These are phyloP conservation scores for Cladorhizidae sp. DNA, from an alignment of 37 sponge, comb jelly and placozoan genomes.

Conservation along the genomic window DNA sequence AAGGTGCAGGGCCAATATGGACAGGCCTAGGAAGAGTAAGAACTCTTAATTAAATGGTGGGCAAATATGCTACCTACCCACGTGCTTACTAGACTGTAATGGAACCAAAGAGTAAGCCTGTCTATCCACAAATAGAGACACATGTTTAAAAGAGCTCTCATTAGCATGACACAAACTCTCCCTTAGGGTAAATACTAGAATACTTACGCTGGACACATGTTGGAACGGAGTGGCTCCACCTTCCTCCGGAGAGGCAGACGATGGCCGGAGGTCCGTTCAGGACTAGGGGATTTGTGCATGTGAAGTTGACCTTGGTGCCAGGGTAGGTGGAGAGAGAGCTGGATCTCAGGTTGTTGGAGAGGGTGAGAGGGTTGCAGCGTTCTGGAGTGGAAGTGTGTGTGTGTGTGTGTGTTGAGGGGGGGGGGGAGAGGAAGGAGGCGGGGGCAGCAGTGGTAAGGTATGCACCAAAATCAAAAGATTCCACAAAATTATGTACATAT, in stretches of 20 bases:
- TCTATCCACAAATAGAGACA: neutral
- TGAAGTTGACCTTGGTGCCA: conserved; percentile 12
- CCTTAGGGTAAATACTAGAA: neutral
- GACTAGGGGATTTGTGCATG: neutral
- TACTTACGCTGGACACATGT: conserved; percentile 6
- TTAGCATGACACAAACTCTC: neutral
- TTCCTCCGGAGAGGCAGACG: neutral
- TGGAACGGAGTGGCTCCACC: neutral
- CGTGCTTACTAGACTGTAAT: no score
- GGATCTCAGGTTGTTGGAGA: neutral
- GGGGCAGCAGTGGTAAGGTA: no score
- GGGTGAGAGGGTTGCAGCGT: neutral
- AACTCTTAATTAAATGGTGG: no score
- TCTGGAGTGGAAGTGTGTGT: neutral
- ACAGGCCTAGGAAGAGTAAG: no score
- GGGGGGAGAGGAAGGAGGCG: no score
- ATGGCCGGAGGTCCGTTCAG: neutral
- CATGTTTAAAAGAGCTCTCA: neutral
- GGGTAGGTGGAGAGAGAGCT: neutral
- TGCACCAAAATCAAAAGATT: no score
- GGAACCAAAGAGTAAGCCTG: neutral
- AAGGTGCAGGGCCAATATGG: no score
- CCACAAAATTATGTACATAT: no score
- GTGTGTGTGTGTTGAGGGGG: no score
- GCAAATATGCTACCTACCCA: no score